Evolutionary conservation across 2,797 vertebrate genomes (phyloP), one percentile per base, ranked within the genome.

Genomic region (Rallus crepitans): DNA sequence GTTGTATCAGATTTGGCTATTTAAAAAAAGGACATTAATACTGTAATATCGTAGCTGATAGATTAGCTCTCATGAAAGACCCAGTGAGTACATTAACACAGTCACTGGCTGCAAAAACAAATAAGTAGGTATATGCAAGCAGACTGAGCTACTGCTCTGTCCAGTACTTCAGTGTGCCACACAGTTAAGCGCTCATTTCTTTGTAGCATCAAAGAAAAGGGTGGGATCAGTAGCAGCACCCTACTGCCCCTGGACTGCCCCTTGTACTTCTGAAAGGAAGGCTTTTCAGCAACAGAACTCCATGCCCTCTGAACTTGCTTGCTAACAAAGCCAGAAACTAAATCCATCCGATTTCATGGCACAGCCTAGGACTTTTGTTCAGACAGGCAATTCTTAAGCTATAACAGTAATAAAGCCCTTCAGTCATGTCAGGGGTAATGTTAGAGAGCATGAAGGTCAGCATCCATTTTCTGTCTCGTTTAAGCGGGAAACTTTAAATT

Each of bases 401-500:
- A 7, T 30, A 59, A 63, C 4, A 42, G 42, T 52, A 64, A 70
- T 39, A 89, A 94, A 95, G 73, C 42, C 40, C 70, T 89, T 76
- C 63, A 59, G 39, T 69, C 42, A 48, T 18, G 31, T 42, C 52
- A 70, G 0, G 2, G 42, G 42, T 60, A 89, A 70, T 53, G 56
- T 52, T n/a, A 90, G 73, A 90, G 59, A 90, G n/a, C 35, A 28
- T 40, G 66, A 94, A 90, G 86, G 81, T 87, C 86, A 84, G 39
- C 59, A 66, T 89, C 56, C 78, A 89, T 92, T 93, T 90, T 84
- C 71, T 91, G 79, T 64, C 37, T 30, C 42, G 50, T 87, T 93
- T 79, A 90, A 94, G 70, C 48, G 63, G 70, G 60, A 91, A 90
- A 82, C 30, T 45, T 66, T 83, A 89, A 94, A 91, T 95, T 95